These are phyloP conservation scores for Capitulum mitella DNA, from an alignment of 2,888 invertebrate species.

Conservation along the genomic window DNA sequence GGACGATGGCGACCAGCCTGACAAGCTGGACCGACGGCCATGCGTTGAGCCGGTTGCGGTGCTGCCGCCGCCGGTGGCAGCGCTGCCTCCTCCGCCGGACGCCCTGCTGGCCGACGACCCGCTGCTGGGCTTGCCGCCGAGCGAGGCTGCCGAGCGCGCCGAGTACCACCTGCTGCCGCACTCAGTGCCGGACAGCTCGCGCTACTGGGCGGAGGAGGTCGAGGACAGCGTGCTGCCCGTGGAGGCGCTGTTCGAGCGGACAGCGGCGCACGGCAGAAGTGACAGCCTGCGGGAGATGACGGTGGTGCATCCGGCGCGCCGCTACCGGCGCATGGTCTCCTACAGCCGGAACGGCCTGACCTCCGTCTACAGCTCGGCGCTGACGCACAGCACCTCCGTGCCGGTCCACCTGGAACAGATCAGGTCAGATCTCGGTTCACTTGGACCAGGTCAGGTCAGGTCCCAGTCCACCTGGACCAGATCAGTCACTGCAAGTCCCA, in stretches of 20 bases:
- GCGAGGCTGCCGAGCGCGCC: neutral
- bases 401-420: constrained; percentile 16
- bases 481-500: no score
- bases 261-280: neutral
- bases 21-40: no score
- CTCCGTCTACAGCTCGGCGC: neutral
- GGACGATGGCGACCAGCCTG: no score
- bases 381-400: neutral
- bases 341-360: neutral
- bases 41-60: no score
- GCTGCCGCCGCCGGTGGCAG: no score
- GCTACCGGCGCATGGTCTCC: constrained; percentile 15
- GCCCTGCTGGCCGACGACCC: neutral
- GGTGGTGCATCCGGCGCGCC: neutral
- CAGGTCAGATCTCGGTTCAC: no score
- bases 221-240: neutral
- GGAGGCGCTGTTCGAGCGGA: neutral
- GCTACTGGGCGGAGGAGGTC: neutral
- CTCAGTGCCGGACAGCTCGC: neutral
- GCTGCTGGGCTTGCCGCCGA: neutral
- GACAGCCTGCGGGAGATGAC: neutral
- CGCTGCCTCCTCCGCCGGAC: no score
- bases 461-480: no score
- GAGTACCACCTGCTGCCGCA: constrained; percentile 21
- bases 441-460: neutral